Conservation (phyloP, 2,888 invertebrate genomes). For the Plutella xylostella region DNA sequence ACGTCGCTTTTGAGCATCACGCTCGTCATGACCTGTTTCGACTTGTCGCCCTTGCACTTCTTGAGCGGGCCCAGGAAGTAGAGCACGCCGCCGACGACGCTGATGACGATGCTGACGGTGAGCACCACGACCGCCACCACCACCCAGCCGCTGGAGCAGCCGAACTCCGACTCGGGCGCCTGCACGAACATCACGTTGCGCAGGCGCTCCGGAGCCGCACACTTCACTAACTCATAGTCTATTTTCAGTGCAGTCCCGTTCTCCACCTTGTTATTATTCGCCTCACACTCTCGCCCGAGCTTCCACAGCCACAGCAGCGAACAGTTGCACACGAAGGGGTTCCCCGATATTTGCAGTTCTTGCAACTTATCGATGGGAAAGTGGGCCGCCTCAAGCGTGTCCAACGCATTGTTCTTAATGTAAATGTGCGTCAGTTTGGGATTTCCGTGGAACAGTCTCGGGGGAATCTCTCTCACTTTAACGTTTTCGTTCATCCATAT, state of each 20-base stretch:
- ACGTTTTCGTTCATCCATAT: constrained; percentile 84
- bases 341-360: constrained; percentile 81
- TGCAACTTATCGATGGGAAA: constrained; percentile 85
- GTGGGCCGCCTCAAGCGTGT: constrained; percentile 81
- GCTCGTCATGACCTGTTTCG: constrained; percentile 65
- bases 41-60: constrained; percentile 64
- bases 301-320: constrained; percentile 90
- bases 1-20: constrained; percentile 64
- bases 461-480: constrained; percentile 79
- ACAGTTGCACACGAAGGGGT: constrained; percentile 89
- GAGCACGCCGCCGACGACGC: constrained; percentile 59
- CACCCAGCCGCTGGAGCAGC: constrained; percentile 73
- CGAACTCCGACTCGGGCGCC: constrained; percentile 73
- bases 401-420: constrained; percentile 80
- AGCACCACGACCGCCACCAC: constrained; percentile 65
- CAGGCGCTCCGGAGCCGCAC: constrained; percentile 70
- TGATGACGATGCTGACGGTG: constrained; percentile 66
- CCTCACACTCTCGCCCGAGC: constrained; percentile 62
- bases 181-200: constrained; percentile 62
- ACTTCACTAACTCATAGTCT: constrained; percentile 70
- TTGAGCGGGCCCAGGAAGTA: constrained; percentile 64
- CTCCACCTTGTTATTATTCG: constrained; percentile 43
- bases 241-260: constrained; percentile 53
- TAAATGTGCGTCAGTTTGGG: constrained; percentile 81
- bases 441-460: constrained; percentile 86